Conservation (phyloP, 2,797 vertebrate species). For the Chloroceryle amazona region DNA sequence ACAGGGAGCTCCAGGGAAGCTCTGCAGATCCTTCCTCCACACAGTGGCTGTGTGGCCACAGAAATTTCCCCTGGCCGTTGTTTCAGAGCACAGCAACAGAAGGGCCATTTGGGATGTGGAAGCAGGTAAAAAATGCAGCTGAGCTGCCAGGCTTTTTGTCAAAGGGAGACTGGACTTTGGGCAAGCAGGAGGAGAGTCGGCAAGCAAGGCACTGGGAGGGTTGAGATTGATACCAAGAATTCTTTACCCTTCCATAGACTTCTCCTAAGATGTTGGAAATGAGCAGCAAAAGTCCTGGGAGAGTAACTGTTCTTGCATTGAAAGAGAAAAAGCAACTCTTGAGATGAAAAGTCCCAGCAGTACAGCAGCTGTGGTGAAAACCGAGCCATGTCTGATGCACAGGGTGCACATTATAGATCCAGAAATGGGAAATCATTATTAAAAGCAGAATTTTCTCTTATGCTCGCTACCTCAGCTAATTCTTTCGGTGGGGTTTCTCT, state of each 20-base stretch:
- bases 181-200: background rate
- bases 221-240: background rate
- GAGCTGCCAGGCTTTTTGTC: background rate
- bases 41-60: background rate
- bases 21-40: background rate
- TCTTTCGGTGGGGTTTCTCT: background rate
- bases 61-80: background rate
- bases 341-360: background rate
- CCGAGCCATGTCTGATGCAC: background rate
- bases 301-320: background rate
- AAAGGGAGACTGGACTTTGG: background rate
- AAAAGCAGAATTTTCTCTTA: background rate
- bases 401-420: fast-evolving
- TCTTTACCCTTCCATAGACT: background rate
- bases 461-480: background rate
- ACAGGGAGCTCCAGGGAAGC: background rate
- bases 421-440: background rate
- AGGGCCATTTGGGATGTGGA: background rate
- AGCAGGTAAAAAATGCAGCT: background rate
- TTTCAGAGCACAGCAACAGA: background rate
- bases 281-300: background rate
- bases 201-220: background rate
- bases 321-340: background rate
- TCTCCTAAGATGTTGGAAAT: background rate
- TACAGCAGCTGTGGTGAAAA: background rate